phyloP scores from a whole-genome alignment of 2,113 vertebrate species.

The Trachemys scripta region DNA sequence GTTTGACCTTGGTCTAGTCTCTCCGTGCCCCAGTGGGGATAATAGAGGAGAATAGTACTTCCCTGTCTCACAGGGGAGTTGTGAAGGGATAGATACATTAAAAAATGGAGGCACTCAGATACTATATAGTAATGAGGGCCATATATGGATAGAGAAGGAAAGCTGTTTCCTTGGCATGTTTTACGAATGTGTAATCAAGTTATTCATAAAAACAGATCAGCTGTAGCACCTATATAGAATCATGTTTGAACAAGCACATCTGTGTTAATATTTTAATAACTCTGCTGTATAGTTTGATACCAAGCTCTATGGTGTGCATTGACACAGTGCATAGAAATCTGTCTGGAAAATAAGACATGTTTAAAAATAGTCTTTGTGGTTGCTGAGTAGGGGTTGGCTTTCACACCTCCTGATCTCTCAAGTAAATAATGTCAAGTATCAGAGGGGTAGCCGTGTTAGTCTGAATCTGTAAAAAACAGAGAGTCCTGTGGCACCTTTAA shows the following conservation, averaged over 20 bases:
- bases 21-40: not conserved
- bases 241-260: not conserved
- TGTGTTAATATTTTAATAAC: not conserved
- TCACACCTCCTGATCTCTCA: not conserved
- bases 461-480: no score
- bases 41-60: not conserved
- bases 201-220: not conserved
- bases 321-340: not conserved
- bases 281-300: not conserved
- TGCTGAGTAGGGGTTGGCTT: not conserved
- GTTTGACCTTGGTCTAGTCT: not conserved
- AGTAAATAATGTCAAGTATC: not conserved
- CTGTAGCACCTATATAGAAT: accelerated
- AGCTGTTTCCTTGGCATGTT: not conserved
- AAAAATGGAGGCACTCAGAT: not conserved
- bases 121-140: not conserved
- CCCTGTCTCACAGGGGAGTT: not conserved
- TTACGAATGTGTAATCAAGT: not conserved
- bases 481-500: no score
- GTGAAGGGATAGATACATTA: not conserved
- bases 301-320: not conserved
- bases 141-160: not conserved
- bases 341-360: not conserved
- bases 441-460: no score
- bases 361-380: not conserved